These are phyloP conservation scores for Tinamus major DNA, from an alignment of 2,797 vertebrate genomes.

Conservation along the genomic window DNA sequence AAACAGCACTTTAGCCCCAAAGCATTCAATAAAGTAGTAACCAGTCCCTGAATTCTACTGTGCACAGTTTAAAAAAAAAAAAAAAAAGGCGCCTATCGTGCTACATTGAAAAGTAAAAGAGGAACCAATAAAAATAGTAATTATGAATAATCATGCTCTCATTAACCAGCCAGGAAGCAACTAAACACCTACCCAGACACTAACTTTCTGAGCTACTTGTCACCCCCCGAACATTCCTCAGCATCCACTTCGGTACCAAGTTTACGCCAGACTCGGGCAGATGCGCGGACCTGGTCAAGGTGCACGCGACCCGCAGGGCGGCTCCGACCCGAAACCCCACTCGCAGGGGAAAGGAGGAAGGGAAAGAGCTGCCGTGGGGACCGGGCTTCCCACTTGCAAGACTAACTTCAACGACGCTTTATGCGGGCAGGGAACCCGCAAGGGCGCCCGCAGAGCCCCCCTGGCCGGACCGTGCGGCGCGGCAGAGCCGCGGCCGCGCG, in stretches of 20 bases:
- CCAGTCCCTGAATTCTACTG: constrained; percentile 2
- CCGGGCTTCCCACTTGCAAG: constrained; percentile 37
- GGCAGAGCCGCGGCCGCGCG: constrained; percentile 21
- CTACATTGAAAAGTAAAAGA: background rate
- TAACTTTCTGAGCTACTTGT: constrained; percentile 67
- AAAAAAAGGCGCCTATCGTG: constrained; percentile 9
- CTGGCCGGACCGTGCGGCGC: constrained; percentile 6
- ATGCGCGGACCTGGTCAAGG: constrained; percentile 12
- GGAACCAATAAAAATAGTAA: background rate
- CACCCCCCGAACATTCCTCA: constrained; percentile 47
- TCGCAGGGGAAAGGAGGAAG: background rate
- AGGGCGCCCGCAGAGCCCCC: background rate
- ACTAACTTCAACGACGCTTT: constrained; percentile 58
- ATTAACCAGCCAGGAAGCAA: background rate
- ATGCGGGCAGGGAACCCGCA: background rate
- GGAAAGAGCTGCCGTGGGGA: background rate
- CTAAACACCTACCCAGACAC: constrained; percentile 18
- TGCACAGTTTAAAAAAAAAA: background rate
- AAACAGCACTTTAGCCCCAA: constrained; percentile 20
- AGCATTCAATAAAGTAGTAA: constrained; percentile 44
- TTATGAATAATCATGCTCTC: constrained; percentile 26
- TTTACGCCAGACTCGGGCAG: constrained; percentile 23
- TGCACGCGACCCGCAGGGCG: background rate
- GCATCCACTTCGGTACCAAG: constrained; percentile 45
- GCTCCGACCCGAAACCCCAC: background rate